These are phyloP conservation scores for Catostylus mosaicus DNA, from an alignment of 30 jellyfish, hydroid and myxozoan genomes.

Conservation along the genomic window DNA sequence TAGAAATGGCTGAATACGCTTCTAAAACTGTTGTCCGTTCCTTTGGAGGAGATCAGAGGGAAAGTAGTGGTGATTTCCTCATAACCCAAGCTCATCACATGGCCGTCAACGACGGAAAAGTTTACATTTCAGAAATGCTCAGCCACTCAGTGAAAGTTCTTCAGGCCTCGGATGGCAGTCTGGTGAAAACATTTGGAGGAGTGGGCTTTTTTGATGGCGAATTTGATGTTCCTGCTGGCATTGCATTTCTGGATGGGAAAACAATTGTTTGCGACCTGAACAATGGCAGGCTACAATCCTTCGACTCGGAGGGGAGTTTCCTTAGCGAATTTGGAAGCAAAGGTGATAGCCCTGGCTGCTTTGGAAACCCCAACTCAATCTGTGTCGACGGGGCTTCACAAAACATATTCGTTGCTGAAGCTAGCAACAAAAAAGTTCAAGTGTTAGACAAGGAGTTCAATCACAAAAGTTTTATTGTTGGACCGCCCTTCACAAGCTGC, in stretches of 20 bases:
- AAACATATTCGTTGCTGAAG: constrained; percentile 51
- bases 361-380: constrained; percentile 51
- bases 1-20: constrained; percentile 67
- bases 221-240: constrained; percentile 73
- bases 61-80: constrained; percentile 61
- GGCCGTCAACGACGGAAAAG: constrained; percentile 58
- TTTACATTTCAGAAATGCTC: constrained; percentile 70
- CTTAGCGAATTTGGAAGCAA: constrained; percentile 59
- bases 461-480: constrained; percentile 54
- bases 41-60: constrained; percentile 44
- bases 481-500: constrained; percentile 46
- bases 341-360: constrained; percentile 71
- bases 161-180: constrained; percentile 49
- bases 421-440: constrained; percentile 53
- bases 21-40: constrained; percentile 39
- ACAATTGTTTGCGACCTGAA: constrained; percentile 57
- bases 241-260: constrained; percentile 47
- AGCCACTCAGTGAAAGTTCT: constrained; percentile 63
- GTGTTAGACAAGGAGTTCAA: constrained; percentile 63
- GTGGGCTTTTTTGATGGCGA: constrained; percentile 75
- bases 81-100: constrained; percentile 80
- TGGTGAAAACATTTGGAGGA: constrained; percentile 57
- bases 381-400: constrained; percentile 37
- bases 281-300: constrained; percentile 55
- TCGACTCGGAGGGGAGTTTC: constrained; percentile 51